Percentiles rank a stretch among this genome's conserved stretches.
These are phyloP conservation scores for Acanthis flammea DNA, from an alignment of 2,797 vertebrate genomes.

Conservation along the genomic window DNA sequence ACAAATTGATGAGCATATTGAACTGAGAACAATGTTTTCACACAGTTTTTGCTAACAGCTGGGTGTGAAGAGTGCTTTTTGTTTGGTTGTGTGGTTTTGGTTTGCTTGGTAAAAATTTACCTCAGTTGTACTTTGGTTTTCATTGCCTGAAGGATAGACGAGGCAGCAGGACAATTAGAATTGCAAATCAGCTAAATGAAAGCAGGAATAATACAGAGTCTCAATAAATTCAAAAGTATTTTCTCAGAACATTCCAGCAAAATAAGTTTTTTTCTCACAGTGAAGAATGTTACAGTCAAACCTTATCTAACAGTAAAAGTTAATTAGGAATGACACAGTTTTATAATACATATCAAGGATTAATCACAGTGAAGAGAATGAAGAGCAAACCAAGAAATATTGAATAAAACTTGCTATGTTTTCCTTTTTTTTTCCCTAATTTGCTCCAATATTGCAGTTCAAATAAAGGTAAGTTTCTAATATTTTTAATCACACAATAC, in stretches of 20 bases:
- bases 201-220: not conserved
- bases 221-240: not conserved
- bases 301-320: not conserved
- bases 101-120: not conserved
- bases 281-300: not conserved
- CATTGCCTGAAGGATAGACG: not conserved
- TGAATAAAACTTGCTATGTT: not conserved
- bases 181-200: not conserved
- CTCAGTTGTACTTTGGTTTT: not conserved
- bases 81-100: not conserved
- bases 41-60: not conserved
- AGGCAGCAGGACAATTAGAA: fast-evolving
- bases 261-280: not conserved
- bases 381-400: not conserved
- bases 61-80: not conserved
- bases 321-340: not conserved
- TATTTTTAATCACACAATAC: not conserved
- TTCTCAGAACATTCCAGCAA: not conserved
- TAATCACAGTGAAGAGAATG: not conserved
- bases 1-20: not conserved
- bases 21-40: not conserved
- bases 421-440: not conserved
- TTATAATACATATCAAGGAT: not conserved
- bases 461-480: not conserved
- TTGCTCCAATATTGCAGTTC: not conserved